Conservation (phyloP, 2,113 vertebrate genomes). For the Phrynocephalus versicolor region DNA sequence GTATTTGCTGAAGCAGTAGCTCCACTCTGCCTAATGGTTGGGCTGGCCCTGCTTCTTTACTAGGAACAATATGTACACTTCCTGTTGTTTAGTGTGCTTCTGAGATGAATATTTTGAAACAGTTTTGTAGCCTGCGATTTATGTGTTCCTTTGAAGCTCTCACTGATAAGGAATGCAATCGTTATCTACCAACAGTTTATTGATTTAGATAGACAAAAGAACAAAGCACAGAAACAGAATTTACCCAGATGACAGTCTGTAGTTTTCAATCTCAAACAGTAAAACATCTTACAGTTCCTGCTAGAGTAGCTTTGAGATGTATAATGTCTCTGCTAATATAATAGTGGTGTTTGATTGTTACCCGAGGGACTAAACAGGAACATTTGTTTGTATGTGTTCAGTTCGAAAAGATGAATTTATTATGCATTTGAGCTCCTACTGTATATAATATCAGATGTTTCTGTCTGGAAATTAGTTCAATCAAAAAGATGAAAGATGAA, state of each 20-base stretch:
- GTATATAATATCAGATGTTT: background rate
- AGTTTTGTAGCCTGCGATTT: slow-evolving; percentile 25
- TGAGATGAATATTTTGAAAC: slow-evolving; percentile 40
- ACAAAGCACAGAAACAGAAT: slow-evolving; percentile 43
- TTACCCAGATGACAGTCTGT: slow-evolving; percentile 24
- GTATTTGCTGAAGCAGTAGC: background rate
- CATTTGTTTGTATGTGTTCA: background rate
- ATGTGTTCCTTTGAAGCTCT: slow-evolving; percentile 54
- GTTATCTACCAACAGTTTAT: slow-evolving; percentile 45
- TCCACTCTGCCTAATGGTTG: background rate
- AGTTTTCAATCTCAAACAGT: slow-evolving; percentile 25
- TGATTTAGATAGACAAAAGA: slow-evolving; percentile 57
- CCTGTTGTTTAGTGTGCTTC: slow-evolving; percentile 11
- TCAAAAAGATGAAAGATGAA: background rate
- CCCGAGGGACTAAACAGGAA: background rate
- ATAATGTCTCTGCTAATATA: background rate
- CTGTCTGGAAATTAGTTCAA: background rate
- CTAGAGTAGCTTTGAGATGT: slow-evolving; percentile 17
- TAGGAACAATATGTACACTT: slow-evolving; percentile 35
- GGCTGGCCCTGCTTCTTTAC: background rate
- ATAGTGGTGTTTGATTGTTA: slow-evolving; percentile 1
- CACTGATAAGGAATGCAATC: slow-evolving; percentile 28
- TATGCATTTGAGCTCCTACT: background rate
- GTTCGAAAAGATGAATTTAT: background rate
- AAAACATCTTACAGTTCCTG: slow-evolving; percentile 34